These are phyloP conservation scores for Apis laboriosa DNA, from an alignment of 1,140 invertebrate species.

Conservation along the genomic window DNA sequence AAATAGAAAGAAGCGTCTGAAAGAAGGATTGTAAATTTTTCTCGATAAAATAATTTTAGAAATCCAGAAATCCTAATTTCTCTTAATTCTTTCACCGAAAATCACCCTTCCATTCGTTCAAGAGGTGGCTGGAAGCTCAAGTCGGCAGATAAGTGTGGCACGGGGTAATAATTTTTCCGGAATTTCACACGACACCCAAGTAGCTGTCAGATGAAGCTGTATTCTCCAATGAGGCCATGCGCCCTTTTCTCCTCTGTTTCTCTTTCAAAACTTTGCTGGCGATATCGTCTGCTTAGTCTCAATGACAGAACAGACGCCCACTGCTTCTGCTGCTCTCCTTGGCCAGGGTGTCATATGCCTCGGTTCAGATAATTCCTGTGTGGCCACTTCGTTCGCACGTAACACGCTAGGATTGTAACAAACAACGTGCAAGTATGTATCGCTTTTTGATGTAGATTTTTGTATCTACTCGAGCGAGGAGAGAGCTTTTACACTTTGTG, in stretches of 20 bases:
- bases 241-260: slow-evolving; percentile 14
- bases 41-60: too few relatives aligned
- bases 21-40: too few relatives aligned
- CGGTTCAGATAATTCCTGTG: slow-evolving; percentile 40
- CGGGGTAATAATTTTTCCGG: slow-evolving; percentile 23
- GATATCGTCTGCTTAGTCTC: slow-evolving; percentile 70
- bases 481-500: background rate
- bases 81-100: background rate
- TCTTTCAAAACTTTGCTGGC: slow-evolving; percentile 36
- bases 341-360: slow-evolving; percentile 61
- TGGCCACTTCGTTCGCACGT: slow-evolving; percentile 44
- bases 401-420: slow-evolving; percentile 32
- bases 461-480: too few relatives aligned
- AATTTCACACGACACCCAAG: slow-evolving; percentile 38
- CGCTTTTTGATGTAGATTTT: background rate
- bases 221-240: background rate
- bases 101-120: background rate
- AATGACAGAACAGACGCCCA: slow-evolving; percentile 68
- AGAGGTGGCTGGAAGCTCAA: background rate
- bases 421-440: slow-evolving; percentile 9
- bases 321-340: slow-evolving; percentile 56
- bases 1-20: too few relatives aligned
- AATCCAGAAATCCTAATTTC: too few relatives aligned
- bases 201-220: slow-evolving; percentile 4
- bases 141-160: background rate